phyloP scores from a whole-genome alignment of 1,140 invertebrate species.

The Chironomus striatipennis region DNA sequence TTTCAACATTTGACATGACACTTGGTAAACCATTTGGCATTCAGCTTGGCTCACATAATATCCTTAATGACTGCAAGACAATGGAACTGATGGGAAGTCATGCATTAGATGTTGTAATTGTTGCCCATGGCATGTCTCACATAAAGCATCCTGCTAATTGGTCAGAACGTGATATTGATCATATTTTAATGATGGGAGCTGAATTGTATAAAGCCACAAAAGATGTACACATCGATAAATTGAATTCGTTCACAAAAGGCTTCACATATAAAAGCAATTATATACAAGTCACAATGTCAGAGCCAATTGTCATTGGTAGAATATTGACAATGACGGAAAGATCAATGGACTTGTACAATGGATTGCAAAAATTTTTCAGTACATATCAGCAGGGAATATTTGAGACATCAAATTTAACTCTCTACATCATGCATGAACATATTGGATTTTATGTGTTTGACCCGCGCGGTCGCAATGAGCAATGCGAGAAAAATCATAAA shows the following conservation, averaged over 20 bases:
- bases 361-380: background rate
- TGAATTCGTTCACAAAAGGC: background rate
- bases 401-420: background rate
- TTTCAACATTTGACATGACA: background rate
- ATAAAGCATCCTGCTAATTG: background rate
- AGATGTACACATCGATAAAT: background rate
- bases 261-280: background rate
- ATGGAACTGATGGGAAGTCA: constrained; percentile 1
- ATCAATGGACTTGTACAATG: background rate
- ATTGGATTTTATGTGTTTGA: background rate
- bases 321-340: background rate
- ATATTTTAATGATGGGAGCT: background rate
- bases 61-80: background rate
- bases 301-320: background rate
- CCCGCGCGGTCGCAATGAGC: background rate
- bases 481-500: background rate
- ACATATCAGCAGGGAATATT: background rate
- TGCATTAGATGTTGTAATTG: background rate
- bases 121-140: background rate
- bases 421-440: background rate
- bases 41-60: background rate
- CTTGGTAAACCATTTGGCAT: background rate
- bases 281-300: background rate
- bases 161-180: background rate
- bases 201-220: background rate